Evolutionary conservation across 2,888 invertebrate genomes (phyloP).

Genomic region (Pterobdella sp.): DNA sequence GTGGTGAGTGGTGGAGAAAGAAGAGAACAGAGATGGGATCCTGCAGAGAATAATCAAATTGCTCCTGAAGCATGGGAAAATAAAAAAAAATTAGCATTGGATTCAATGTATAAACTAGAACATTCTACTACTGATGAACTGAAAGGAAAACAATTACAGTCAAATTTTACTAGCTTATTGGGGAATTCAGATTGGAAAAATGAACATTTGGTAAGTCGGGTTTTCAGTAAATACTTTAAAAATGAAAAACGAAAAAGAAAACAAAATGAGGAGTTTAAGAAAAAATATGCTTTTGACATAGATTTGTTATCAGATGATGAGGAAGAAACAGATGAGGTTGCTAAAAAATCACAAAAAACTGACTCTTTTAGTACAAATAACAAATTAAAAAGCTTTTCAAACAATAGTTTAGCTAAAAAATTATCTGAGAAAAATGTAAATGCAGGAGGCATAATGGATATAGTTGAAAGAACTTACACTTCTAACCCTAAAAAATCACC

Average conservation of each 20-base stretch:
- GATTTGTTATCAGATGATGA: neutral
- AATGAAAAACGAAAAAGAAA: neutral
- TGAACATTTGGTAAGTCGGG: slow-evolving; percentile 9
- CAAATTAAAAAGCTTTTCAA: too few relatives aligned
- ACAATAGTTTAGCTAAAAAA: neutral
- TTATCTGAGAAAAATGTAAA: neutral
- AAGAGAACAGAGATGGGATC: slow-evolving; percentile 97
- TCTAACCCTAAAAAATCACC: neutral
- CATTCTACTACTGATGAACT: slow-evolving; percentile 67
- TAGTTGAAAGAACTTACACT: neutral
- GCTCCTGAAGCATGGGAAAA: slow-evolving; percentile 61
- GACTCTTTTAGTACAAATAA: too few relatives aligned
- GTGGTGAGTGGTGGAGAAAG: slow-evolving; percentile 87
- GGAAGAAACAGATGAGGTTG: neutral
- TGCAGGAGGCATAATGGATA: neutral
- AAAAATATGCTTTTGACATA: neutral
- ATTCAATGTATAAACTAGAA: slow-evolving; percentile 95
- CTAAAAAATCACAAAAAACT: too few relatives aligned
- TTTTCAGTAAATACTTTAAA: slow-evolving; percentile 6
- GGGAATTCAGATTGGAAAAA: neutral
- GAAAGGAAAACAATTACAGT: slow-evolving; percentile 38
- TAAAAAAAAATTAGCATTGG: slow-evolving; percentile 78
- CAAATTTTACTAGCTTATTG: neutral
- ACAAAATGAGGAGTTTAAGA: neutral
- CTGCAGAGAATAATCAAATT: slow-evolving; percentile 80